Evolutionary conservation across 2,888 invertebrate species (phyloP), one percentile per base, ranked within the genome.

Genomic region (Pemphredon lugubris): DNA sequence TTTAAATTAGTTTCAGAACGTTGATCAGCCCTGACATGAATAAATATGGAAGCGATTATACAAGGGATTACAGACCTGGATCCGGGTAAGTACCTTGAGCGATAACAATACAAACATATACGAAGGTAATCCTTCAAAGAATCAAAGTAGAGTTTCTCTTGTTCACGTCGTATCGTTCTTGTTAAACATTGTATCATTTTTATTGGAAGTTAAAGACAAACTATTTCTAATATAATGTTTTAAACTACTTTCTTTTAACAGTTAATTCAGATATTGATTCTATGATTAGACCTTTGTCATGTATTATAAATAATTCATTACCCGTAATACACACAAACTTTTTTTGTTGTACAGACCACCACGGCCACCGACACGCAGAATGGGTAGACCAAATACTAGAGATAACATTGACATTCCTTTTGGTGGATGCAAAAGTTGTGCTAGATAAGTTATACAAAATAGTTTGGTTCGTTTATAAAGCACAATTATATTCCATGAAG

Each of bases 341-440:
- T 71, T 32, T 23, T 51, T 40, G 0, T 32, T 39, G 20, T 69
- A 0, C 44, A 86, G 86, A 11, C 77, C 84, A 3, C 81, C 83
- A 14, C 77, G 73, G 60, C 83, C 82, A 20, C 80, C 86, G 21
- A 74, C 60, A 2, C 84, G 85, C 7, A 81, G 73, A 69, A 65
- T 86, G n/a, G 85, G 84, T 13, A 77, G 84, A 60, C 76, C 78
- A 11, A 83, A 85, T 53, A 68, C 75, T 14, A 64, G 78, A 13
- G 55, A 75, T 5, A 60, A 54, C 4, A 67, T 83, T 9, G 57
- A 72, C 39, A 48, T 85, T 44, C 85, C 86, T 4, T 72, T 84
- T 16, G 86, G 85, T 32, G 87, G 87, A 11, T 87, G 88, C 45
- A 81, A 79, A 30, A 86, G 85, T 61, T 88, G 86, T 39, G 55